Percentiles rank a stretch among this genome's conserved stretches.
These are phyloP conservation scores for Ptychobarbus kaznakovi DNA, from an alignment of 2,797 vertebrate genomes.

Conservation along the genomic window DNA sequence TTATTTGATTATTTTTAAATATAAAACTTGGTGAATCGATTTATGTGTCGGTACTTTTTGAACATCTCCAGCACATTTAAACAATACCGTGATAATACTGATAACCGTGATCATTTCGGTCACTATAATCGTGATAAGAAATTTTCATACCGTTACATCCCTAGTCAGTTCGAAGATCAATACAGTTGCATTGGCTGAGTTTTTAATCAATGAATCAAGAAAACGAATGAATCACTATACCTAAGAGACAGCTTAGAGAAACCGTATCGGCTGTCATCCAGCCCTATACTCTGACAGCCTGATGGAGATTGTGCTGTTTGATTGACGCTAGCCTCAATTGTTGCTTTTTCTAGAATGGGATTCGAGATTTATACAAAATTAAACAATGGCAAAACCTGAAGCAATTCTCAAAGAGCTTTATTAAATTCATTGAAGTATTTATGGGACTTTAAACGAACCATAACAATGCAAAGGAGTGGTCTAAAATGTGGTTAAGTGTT, in stretches of 20 bases:
- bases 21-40: too few species aligned
- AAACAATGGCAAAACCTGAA: constrained; percentile 32
- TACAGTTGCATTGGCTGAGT: background rate
- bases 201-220: background rate
- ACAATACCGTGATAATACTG: too few species aligned
- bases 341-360: constrained; percentile 26
- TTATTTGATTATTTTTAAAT: too few species aligned
- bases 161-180: background rate
- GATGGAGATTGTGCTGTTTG: constrained; percentile 35
- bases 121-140: too few species aligned
- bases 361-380: constrained; percentile 43
- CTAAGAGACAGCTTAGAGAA: background rate
- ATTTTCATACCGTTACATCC: too few species aligned
- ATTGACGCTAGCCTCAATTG: constrained; percentile 39
- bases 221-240: background rate
- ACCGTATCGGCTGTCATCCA: background rate
- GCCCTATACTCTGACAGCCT: constrained; percentile 2
- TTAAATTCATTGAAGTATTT: constrained; percentile 16
- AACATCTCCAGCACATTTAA: too few species aligned
- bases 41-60: too few species aligned
- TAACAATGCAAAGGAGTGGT: background rate
- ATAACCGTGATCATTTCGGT: too few species aligned
- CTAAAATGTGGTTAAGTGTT: background rate
- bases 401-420: constrained; percentile 30
- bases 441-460: background rate